Conservation (phyloP, 2,888 invertebrate genomes). For the Helicoverpa assulta region DNA sequence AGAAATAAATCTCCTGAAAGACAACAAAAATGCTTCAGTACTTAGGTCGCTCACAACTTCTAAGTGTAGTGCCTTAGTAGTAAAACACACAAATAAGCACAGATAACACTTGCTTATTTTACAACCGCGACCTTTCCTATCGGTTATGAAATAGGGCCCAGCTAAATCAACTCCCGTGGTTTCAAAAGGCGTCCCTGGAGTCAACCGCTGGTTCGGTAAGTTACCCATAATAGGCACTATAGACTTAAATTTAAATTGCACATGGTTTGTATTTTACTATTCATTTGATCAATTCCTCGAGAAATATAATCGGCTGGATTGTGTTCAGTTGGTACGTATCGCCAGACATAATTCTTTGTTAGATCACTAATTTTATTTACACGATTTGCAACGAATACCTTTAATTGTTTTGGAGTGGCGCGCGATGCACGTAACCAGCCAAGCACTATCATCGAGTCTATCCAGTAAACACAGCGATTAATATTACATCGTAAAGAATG, state of each 20-base stretch:
- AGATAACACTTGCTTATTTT: neutral
- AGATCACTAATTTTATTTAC: neutral
- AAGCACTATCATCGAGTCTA: neutral
- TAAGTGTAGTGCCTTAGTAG: no score
- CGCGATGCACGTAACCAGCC: constrained; percentile 4
- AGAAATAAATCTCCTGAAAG: no score
- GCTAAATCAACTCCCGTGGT: constrained; percentile 4
- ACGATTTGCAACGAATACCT: neutral
- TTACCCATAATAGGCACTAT: constrained; percentile 3
- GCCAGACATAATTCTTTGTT: neutral
- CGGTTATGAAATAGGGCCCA: constrained; percentile 1
- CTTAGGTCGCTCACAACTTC: no score
- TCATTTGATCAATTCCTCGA: no score
- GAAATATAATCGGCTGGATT: neutral
- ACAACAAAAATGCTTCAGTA: no score
- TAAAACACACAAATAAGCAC: no score
- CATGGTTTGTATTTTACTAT: neutral
- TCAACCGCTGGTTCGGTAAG: constrained; percentile 6
- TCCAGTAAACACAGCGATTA: constrained; percentile 1
- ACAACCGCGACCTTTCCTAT: no score
- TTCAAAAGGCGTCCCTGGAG: constrained; percentile 11
- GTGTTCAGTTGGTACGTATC: neutral
- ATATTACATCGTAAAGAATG: neutral
- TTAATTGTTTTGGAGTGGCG: neutral
- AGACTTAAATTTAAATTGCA: constrained; percentile 3